Evolutionary conservation across 2,113 vertebrate species (phyloP), one percentile per base, ranked within the genome.

Genomic region (Illadopsis cleaveri): DNA sequence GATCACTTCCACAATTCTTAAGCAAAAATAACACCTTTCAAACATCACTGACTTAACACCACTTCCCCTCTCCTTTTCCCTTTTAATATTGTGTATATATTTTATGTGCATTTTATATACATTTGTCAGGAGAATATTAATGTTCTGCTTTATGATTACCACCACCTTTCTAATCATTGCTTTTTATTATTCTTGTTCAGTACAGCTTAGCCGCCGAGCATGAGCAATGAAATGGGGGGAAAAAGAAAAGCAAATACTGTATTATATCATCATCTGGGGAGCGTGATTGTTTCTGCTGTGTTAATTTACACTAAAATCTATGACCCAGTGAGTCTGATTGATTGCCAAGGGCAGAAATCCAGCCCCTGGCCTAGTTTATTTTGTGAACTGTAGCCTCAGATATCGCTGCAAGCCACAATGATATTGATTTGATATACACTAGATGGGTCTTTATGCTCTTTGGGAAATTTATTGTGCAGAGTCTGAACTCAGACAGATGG

Each of bases 391-490:
- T 98, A 98, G 98, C 98, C 98, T 98, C 97, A 95, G 98, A 98
- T 98, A 98, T 97, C 69, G 82, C 98, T 98, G 97, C 81, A 82
- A 98, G 98, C 97, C 98, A 97, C 97, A 96, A 86, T 97, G 98
- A 98, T 98, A 98, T 98, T 98, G 98, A 98, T 98, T 98, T 98
- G 98, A 98, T 98, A 98, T 98, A 98, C 98, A 98, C 98, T 98
- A 97, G 98, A 98, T 98, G 98, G 98, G 97, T 98, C 97, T 98
- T 98, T 98, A 98, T 96, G 98, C 98, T 98, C 98, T 98, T 96
- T 95, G 98, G 98, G 98, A 98, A 98, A 98, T 98, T 98, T 98
- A 98, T 98, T 98, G 98, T 97, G 98, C 96, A 83, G 97, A 98
- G 97, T 97, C 98, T 97, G 98, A 98, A 78, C 97, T 97, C 97